A percentile compares a stretch with the other conserved stretches of the same genome.
phyloP scores from a whole-genome alignment of 2,797 vertebrate species.

The Sebastes taczanowskii region DNA sequence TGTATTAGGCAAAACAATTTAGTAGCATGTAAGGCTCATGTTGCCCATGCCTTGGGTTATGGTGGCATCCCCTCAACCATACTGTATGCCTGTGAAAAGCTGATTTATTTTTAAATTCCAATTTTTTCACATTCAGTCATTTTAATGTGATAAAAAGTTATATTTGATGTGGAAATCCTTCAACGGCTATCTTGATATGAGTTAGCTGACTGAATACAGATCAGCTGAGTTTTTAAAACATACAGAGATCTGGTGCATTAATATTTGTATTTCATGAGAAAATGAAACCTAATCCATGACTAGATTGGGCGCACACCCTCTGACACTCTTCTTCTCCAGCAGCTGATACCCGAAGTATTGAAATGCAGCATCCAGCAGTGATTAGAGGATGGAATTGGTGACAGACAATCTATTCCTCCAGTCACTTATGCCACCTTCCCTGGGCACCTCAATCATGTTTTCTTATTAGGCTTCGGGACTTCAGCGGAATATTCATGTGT shows the following conservation, averaged over 20 bases:
- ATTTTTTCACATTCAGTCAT: background rate
- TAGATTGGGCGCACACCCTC: constrained; percentile 8
- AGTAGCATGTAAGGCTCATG: background rate
- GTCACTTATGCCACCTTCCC: constrained; percentile 18
- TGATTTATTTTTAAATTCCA: background rate
- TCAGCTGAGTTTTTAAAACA: background rate
- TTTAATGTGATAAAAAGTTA: background rate
- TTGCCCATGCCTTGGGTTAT: background rate
- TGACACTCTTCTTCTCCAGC: constrained; percentile 1
- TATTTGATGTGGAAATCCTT: background rate
- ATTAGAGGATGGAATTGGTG: constrained; percentile 41
- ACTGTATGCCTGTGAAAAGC: background rate
- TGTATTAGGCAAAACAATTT: background rate
- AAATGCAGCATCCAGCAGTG: constrained; percentile 32
- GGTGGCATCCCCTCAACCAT: background rate
- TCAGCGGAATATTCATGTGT: constrained; percentile 39
- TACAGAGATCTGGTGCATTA: background rate
- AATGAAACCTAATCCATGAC: constrained; percentile 26
- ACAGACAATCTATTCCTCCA: constrained; percentile 27
- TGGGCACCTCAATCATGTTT: constrained; percentile 59
- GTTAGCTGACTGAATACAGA: background rate
- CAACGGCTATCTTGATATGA: background rate
- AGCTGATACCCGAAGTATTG: constrained; percentile 5
- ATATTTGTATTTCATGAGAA: constrained; percentile 30
- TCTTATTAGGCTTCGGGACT: constrained; percentile 26